These are phyloP conservation scores for Hydractinia echinata DNA, from an alignment of 30 jellyfish, hydroid and myxozoan species.

Conservation along the genomic window DNA sequence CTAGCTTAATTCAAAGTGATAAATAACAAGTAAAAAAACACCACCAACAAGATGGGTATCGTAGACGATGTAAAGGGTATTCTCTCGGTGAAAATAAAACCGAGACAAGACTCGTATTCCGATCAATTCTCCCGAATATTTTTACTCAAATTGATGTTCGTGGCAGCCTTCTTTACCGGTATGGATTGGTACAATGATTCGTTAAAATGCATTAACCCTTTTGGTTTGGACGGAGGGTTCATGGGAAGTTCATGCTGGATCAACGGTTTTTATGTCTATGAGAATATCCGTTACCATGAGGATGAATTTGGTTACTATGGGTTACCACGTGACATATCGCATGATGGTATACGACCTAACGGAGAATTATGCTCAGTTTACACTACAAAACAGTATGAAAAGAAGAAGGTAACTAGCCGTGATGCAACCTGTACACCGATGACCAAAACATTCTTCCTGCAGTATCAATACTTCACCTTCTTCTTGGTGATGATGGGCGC, in stretches of 20 bases:
- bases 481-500: conserved; percentile 5
- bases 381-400: neutral
- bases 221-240: neutral
- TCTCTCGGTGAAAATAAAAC: neutral
- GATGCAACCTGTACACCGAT: conserved; percentile 13
- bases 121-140: conserved; percentile 12
- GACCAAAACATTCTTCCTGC: conserved; percentile 6
- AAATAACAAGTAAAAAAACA: no score
- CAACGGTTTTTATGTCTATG: conserved; percentile 1
- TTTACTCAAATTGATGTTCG: neutral
- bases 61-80: conserved; percentile 5
- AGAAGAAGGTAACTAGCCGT: neutral
- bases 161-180: conserved; percentile 1
- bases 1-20: no score
- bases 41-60: neutral
- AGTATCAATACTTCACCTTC: conserved; percentile 8
- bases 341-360: neutral
- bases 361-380: neutral
- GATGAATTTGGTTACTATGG: conserved; percentile 5
- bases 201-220: conserved; percentile 7
- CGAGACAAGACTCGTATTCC: conserved; percentile 4
- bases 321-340: conserved; percentile 1
- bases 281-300: conserved; percentile 7
- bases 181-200: neutral
- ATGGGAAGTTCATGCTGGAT: neutral